Conservation (phyloP, 2,888 invertebrate genomes). For the Dryomyza anilis region DNA sequence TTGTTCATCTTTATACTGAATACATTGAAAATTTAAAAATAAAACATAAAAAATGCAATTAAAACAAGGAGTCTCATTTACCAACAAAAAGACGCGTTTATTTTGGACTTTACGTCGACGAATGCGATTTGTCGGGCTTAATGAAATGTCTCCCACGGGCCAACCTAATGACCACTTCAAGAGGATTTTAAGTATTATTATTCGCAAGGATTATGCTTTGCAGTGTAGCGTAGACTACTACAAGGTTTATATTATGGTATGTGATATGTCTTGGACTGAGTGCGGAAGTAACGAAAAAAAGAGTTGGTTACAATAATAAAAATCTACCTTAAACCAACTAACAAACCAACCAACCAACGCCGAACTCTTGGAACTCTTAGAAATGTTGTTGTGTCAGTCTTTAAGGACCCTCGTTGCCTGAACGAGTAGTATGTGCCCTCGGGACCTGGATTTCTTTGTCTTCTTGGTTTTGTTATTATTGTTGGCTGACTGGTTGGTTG, state of each 20-base stretch:
- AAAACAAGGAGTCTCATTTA: too few relatives aligned
- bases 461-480: background rate
- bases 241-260: too few relatives aligned
- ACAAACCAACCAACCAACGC: too few relatives aligned
- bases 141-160: background rate
- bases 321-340: too few relatives aligned
- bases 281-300: background rate
- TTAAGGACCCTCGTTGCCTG: background rate
- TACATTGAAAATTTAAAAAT: too few relatives aligned
- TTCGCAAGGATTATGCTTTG: background rate
- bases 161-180: conserved; percentile 21
- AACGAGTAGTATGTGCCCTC: background rate
- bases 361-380: conserved; percentile 9
- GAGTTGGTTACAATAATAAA: background rate
- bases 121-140: background rate
- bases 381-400: conserved; percentile 4
- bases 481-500: background rate
- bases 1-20: too few relatives aligned
- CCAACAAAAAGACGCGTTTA: too few relatives aligned
- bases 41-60: too few relatives aligned
- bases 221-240: too few relatives aligned
- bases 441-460: background rate
- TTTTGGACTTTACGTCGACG: too few relatives aligned
- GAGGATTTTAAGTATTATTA: conserved; percentile 11
- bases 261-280: background rate